Percentiles rank a stretch among this genome's conserved stretches.
These are phyloP conservation scores for Stictocephala bisonia DNA, from an alignment of 2,888 invertebrate genomes.

Conservation along the genomic window DNA sequence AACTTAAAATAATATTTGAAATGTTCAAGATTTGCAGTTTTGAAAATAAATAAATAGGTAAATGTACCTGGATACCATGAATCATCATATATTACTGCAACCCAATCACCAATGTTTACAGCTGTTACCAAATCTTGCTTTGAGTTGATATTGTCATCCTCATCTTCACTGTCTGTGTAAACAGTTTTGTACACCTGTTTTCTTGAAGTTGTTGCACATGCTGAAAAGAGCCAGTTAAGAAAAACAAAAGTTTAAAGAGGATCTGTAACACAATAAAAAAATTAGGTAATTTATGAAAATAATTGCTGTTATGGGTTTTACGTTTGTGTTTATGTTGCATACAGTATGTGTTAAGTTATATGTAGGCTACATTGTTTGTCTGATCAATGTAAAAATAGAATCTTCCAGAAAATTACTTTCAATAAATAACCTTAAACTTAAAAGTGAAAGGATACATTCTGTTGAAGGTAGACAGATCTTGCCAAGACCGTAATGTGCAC, in stretches of 20 bases:
- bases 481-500: constrained; percentile 32
- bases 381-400: constrained; percentile 16
- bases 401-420: constrained; percentile 12
- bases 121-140: constrained; percentile 9
- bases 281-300: constrained; percentile 15
- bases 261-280: constrained; percentile 6
- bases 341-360: constrained; percentile 17
- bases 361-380: constrained; percentile 10
- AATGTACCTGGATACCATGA: too few species aligned
- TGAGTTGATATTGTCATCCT: constrained; percentile 1
- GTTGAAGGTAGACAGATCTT: constrained; percentile 21
- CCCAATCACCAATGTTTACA: neutral
- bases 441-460: constrained; percentile 38
- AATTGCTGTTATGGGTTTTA: neutral
- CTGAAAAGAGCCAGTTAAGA: constrained; percentile 22
- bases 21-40: neutral
- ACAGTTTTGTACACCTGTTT: constrained; percentile 12
- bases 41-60: neutral
- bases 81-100: too few species aligned
- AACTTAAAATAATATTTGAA: neutral
- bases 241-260: constrained; percentile 13
- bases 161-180: constrained; percentile 21
- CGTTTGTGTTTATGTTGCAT: constrained; percentile 16
- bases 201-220: constrained; percentile 16
- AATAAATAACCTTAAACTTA: constrained; percentile 24